Evolutionary conservation across 2,888 invertebrate species (phyloP).

Genomic region (Noctua comes): DNA sequence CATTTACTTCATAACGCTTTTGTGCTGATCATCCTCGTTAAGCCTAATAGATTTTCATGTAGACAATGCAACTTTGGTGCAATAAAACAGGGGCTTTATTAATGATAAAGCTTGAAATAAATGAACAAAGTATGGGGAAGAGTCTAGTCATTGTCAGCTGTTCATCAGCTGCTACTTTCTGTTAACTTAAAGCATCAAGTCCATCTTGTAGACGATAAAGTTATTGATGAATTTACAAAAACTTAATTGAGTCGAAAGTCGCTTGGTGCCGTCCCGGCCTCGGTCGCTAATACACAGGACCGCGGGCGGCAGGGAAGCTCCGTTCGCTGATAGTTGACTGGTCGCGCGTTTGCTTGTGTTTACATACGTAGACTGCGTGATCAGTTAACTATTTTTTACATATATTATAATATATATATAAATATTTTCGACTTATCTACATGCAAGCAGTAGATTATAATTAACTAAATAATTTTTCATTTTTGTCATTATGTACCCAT

Average conservation of each 20-base stretch:
- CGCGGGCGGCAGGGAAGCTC: too few species aligned
- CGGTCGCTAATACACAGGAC: too few species aligned
- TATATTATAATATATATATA: too few species aligned
- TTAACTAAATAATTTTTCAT: too few species aligned
- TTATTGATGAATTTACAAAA: slow-evolving; percentile 3
- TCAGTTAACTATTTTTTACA: too few species aligned
- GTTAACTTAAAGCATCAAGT: neutral
- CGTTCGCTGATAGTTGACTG: too few species aligned
- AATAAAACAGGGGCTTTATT: slow-evolving; percentile 24
- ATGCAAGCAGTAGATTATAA: too few species aligned
- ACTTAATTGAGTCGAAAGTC: neutral
- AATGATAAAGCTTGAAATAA: slow-evolving; percentile 26
- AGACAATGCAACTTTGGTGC: slow-evolving; percentile 17
- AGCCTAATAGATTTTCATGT: slow-evolving; percentile 21
- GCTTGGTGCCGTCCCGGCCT: too few species aligned
- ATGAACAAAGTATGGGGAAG: slow-evolving; percentile 30
- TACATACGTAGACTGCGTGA: too few species aligned
- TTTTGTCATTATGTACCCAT: too few species aligned
- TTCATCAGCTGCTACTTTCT: slow-evolving; percentile 24
- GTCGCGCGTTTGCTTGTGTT: too few species aligned
- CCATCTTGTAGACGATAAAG: neutral
- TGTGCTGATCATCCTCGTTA: slow-evolving; percentile 20
- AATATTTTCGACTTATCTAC: too few species aligned
- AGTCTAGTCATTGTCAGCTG: slow-evolving; percentile 40
- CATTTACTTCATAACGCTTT: slow-evolving; percentile 8